Evolutionary conservation across 2,888 invertebrate species (phyloP).

Genomic region (Amiota communis): DNA sequence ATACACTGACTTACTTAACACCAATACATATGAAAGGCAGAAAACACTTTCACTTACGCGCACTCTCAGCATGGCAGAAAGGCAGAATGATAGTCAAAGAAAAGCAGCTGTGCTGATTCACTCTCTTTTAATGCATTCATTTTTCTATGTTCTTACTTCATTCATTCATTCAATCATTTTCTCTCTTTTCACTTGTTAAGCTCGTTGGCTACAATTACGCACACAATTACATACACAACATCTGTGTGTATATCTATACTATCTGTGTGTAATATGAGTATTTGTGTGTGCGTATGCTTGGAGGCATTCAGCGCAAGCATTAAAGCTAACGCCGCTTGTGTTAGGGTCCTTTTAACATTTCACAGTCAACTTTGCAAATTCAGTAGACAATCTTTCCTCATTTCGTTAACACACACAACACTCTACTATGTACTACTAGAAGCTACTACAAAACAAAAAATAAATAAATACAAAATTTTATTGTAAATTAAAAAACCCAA

Average conservation of each 20-base stretch:
- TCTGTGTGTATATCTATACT: not conserved
- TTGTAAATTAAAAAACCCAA: conserved; percentile 5
- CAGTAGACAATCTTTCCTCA: conserved; percentile 69
- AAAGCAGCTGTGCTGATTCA: conserved; percentile 16
- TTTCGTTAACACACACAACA: conserved; percentile 63
- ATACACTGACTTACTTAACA: not conserved
- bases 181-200: conserved; percentile 26
- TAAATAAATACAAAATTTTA: conserved; percentile 19
- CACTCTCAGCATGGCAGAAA: conserved; percentile 19
- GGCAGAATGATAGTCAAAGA: too few species aligned
- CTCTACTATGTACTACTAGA: conserved; percentile 46
- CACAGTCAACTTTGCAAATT: conserved; percentile 54
- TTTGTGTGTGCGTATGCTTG: conserved; percentile 8
- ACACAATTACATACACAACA: conserved; percentile 20
- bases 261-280: not conserved
- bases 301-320: conserved; percentile 35
- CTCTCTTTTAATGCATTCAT: not conserved
- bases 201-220: conserved; percentile 52
- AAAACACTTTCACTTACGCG: conserved; percentile 58
- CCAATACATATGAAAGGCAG: not conserved
- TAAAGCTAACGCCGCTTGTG: conserved; percentile 44
- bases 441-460: conserved; percentile 49
- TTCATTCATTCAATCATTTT: conserved; percentile 13
- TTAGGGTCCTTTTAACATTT: conserved; percentile 34
- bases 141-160: not conserved